Evolutionary conservation across 1,140 invertebrate genomes (phyloP).

Genomic region (Leucophenga varia): DNA sequence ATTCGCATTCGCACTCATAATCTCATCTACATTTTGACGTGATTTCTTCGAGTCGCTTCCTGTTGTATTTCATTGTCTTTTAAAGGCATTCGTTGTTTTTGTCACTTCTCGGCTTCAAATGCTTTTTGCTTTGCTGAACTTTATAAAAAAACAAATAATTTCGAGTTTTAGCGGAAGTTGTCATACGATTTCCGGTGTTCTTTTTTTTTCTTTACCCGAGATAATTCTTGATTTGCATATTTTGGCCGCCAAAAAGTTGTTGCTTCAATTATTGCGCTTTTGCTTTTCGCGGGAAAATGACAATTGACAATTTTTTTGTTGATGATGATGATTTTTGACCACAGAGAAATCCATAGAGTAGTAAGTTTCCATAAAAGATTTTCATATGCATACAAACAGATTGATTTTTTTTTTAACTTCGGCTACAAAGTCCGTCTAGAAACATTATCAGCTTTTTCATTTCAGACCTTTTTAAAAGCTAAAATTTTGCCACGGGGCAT

Average conservation of each 20-base stretch:
- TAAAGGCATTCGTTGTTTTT: slow-evolving; percentile 25
- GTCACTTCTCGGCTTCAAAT: slow-evolving; percentile 36
- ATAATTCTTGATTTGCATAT: slow-evolving; percentile 47
- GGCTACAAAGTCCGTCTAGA: too few species aligned
- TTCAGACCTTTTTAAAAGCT: too few species aligned
- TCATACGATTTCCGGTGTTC: slow-evolving; percentile 27
- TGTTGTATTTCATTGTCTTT: slow-evolving; percentile 35
- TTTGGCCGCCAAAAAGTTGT: slow-evolving; percentile 32
- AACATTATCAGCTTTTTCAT: too few species aligned
- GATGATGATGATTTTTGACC: too few species aligned
- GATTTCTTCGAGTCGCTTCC: slow-evolving; percentile 53
- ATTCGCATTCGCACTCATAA: slow-evolving; percentile 25
- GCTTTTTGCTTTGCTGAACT: slow-evolving; percentile 50
- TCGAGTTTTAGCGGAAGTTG: slow-evolving; percentile 34
- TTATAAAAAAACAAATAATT: slow-evolving; percentile 22
- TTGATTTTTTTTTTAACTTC: too few species aligned
- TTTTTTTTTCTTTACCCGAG: too few species aligned
- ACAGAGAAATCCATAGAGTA: too few species aligned
- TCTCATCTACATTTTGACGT: slow-evolving; percentile 35
- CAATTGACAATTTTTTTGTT: too few species aligned
- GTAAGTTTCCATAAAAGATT: too few species aligned
- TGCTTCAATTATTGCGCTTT: not conserved
- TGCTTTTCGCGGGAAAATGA: not conserved
- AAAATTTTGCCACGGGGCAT: too few species aligned
- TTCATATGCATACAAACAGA: too few species aligned